These are phyloP conservation scores for Sceloporus tristichus DNA, from an alignment of 2,113 vertebrate species.

Conservation along the genomic window DNA sequence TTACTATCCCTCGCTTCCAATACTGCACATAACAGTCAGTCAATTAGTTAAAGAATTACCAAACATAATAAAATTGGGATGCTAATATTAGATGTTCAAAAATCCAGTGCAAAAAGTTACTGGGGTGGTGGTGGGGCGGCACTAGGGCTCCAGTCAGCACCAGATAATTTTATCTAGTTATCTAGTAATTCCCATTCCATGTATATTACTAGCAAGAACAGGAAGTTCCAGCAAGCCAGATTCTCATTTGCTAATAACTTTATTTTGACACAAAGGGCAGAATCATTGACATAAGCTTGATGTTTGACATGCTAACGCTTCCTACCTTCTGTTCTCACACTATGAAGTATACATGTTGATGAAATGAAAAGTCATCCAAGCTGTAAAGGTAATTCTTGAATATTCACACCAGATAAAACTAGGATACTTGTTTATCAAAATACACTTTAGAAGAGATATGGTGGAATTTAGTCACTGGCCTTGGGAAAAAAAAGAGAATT, in stretches of 20 bases:
- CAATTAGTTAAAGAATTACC: no score
- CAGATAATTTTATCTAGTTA: neutral
- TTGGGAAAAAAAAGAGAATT: neutral
- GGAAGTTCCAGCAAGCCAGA: neutral
- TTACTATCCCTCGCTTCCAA: neutral
- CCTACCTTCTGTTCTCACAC: slow-evolving; percentile 24
- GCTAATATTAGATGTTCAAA: neutral
- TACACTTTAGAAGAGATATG: slow-evolving; percentile 20
- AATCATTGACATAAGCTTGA: neutral
- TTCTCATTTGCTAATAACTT: neutral
- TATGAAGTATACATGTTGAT: slow-evolving; percentile 18
- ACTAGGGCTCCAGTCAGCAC: neutral
- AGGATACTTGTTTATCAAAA: neutral
- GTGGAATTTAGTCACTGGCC: slow-evolving; percentile 20
- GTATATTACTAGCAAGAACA: neutral
- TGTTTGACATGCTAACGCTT: neutral
- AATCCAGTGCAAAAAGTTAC: neutral
- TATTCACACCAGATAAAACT: slow-evolving; percentile 44
- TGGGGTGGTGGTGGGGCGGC: neutral
- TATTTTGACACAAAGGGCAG: slow-evolving; percentile 16
- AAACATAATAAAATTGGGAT: no score
- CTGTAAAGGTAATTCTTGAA: slow-evolving; percentile 31
- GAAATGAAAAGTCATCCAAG: neutral
- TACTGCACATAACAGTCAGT: no score
- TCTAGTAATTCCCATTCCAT: neutral